Evolutionary conservation across 2,797 vertebrate genomes (phyloP).

Genomic region (Sitta carolinensis): DNA sequence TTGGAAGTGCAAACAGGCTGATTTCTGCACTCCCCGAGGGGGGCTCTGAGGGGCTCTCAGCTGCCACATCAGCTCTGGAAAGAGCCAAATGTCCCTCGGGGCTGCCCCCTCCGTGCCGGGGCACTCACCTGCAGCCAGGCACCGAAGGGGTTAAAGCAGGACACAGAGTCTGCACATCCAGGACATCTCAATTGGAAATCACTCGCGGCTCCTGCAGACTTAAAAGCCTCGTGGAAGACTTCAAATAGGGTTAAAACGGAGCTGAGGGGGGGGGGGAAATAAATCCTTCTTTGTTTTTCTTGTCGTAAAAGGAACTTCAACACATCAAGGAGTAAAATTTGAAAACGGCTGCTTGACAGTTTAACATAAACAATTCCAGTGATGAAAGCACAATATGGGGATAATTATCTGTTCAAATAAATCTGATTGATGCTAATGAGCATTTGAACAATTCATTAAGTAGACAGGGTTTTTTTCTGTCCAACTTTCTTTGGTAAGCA

Average conservation of each 20-base stretch:
- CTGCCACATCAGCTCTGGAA: rapidly evolving
- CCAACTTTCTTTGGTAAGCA: conserved; percentile 52
- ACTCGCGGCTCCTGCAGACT: neutral
- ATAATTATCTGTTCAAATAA: conserved; percentile 69
- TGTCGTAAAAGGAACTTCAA: neutral
- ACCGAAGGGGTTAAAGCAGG: neutral
- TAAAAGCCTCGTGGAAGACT: neutral
- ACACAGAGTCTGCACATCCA: neutral
- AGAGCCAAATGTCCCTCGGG: neutral
- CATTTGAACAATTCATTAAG: conserved; percentile 57
- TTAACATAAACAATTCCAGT: conserved; percentile 57
- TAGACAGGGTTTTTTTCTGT: neutral
- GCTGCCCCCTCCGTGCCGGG: neutral
- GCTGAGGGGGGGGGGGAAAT: neutral
- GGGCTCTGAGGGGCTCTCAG: neutral
- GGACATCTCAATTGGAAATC: neutral
- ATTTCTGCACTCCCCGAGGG: neutral
- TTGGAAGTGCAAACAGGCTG: neutral
- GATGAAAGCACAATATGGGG: conserved; percentile 64
- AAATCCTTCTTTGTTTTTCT: neutral
- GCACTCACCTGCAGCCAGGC: neutral
- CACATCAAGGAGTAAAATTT: conserved; percentile 17
- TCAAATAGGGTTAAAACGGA: neutral
- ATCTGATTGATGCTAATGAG: conserved; percentile 64
- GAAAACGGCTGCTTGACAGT: conserved; percentile 23